Base-by-base conservation (phyloP, 2,888 invertebrate genomes). In the Eurytoma adleriae region DNA sequence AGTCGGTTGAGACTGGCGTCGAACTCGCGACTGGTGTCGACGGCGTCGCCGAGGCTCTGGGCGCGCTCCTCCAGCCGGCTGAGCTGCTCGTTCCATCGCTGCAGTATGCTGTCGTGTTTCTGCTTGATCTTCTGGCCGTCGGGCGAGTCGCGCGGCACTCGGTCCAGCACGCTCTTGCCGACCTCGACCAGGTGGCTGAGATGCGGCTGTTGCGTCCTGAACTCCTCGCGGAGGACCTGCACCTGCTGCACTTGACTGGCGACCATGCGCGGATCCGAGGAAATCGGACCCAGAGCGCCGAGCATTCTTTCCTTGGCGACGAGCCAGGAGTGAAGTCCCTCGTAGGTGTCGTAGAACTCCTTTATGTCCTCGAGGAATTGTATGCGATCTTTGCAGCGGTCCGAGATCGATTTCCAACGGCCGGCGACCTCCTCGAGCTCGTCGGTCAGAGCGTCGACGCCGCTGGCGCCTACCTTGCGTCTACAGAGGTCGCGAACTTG, bases 271-370 rank as follows among this genome's bases (percentile, higher is more conserved):
- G 98, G 97, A 91, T 99, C 99, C 0, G 98, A 96, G 0, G 98
- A 98, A 86, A 99, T 98, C 0, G 98, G 98, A 20, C 99, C 99
- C 0, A 99, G 92, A 0, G 98, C 98, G 0, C 96, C 95, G 91
- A 99, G 93, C 98, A 99, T 98, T 85, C 97, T 95, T 87, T 98
- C 98, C 91, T 99, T 99, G 84, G 97, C 96, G 48, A 93, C 93
- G 64, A 99, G 92, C 98, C 99, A 99, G 77, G 95, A 94, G 10
- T 94, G 93, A 78, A 99, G 92, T 84, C 94, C 95, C 88, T 95
- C 96, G 89, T 97, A 95, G 0, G 96, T 96, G 88, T 98, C 98
- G 85, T 96, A 95, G 93, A 99, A 97, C 90, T 97, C 97, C 86
- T 96, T 96, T 89, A 98, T 94, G 88, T 97, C 96, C 87, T 97